A percentile compares a stretch with the other conserved stretches of the same genome.
phyloP scores from a whole-genome alignment of 2,113 vertebrate genomes.

The Centropristis striata region DNA sequence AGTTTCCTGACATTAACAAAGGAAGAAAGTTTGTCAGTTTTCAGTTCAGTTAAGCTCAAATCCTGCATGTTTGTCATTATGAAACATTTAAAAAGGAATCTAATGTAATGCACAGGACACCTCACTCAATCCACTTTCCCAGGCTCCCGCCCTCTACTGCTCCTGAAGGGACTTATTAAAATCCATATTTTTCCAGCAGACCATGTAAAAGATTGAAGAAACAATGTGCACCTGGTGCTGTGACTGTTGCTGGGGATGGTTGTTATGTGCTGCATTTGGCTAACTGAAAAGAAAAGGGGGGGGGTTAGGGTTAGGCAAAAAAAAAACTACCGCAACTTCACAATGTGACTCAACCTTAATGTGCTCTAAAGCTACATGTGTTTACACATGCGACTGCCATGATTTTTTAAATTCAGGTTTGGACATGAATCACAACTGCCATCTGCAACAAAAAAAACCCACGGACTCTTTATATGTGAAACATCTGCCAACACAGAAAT shows the following conservation, averaged over 20 bases:
- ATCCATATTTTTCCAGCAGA: slow-evolving; percentile 81
- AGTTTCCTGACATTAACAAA: background rate
- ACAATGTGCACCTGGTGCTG: slow-evolving; percentile 79
- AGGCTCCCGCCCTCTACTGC: slow-evolving; percentile 66
- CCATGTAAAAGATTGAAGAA: slow-evolving; percentile 76
- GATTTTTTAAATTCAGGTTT: slow-evolving; percentile 45
- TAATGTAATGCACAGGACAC: slow-evolving; percentile 66
- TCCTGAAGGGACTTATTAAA: slow-evolving; percentile 86
- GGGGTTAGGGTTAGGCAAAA: too few species aligned
- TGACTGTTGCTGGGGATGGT: slow-evolving; percentile 41
- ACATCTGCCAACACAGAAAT: slow-evolving; percentile 75
- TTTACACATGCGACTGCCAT: slow-evolving; percentile 20
- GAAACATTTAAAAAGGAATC: slow-evolving; percentile 53
- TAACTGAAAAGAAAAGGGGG: slow-evolving; percentile 27
- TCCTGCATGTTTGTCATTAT: slow-evolving; percentile 45
- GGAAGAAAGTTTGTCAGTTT: background rate
- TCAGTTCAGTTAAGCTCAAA: background rate
- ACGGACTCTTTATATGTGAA: slow-evolving; percentile 61
- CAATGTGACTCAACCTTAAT: slow-evolving; percentile 23
- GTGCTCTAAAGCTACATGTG: slow-evolving; percentile 7
- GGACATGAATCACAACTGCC: slow-evolving; percentile 64
- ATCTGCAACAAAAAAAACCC: slow-evolving; percentile 54
- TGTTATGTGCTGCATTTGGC: slow-evolving; percentile 55
- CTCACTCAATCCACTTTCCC: slow-evolving; percentile 60
- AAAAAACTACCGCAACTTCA: background rate